Evolutionary conservation across 30 jellyfish, hydroid and myxozoan species (phyloP).

Genomic region (Chrysaora quinquecirrha): DNA sequence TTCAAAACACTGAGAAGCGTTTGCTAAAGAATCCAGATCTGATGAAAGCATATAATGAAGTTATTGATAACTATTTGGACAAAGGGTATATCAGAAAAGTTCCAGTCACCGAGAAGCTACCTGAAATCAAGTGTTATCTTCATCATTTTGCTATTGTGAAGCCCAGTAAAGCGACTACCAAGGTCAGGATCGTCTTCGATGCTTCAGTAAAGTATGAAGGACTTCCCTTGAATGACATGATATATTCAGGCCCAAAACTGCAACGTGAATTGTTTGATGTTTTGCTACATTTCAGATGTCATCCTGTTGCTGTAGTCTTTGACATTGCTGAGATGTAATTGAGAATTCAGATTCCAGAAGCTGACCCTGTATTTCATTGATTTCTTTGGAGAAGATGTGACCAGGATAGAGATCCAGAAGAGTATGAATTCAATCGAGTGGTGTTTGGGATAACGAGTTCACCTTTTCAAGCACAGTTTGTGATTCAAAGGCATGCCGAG

Average conservation of each 20-base stretch:
- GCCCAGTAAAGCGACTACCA: constrained; percentile 30
- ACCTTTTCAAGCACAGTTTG: constrained; percentile 68
- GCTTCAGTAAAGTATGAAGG: constrained; percentile 22
- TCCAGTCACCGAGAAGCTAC: not conserved
- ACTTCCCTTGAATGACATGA: constrained; percentile 42
- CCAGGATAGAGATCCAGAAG: constrained; percentile 39
- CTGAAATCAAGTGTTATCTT: constrained; percentile 11
- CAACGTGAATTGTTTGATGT: constrained; percentile 7
- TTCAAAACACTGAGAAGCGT: constrained; percentile 33
- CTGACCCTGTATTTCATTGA: constrained; percentile 40
- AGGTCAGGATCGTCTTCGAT: not conserved
- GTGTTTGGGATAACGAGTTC: constrained; percentile 60
- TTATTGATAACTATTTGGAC: constrained; percentile 11
- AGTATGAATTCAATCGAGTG: constrained; percentile 61
- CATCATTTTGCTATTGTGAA: constrained; percentile 10
- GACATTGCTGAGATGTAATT: constrained; percentile 73
- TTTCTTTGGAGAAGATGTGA: constrained; percentile 65
- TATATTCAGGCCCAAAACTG: constrained; percentile 55
- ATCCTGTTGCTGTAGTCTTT: constrained; percentile 67
- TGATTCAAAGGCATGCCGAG: constrained; percentile 50
- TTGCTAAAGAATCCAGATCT: constrained; percentile 39
- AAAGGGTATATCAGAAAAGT: constrained; percentile 8
- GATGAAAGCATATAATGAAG: constrained; percentile 16
- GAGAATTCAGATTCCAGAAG: constrained; percentile 13
- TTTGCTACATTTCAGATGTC: constrained; percentile 32